Evolutionary conservation across 2,888 invertebrate genomes (phyloP), one percentile per base, ranked within the genome.

Genomic region (Ferdinandea cuprea): DNA sequence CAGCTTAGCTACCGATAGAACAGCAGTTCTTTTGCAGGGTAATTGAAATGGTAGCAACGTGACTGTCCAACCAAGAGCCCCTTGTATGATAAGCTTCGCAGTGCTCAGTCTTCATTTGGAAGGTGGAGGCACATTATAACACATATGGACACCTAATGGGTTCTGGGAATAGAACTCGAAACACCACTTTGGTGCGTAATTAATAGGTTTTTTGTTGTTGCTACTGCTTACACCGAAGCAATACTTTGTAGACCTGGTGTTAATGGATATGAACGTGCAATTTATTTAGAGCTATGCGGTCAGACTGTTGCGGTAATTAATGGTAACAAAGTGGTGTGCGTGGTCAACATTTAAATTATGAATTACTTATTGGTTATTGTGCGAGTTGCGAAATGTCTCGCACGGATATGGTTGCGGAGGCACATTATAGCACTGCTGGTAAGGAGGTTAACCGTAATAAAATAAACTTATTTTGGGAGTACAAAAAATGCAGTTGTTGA

Each of bases 121-220:
- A 52, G 65, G 65, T 59, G 63, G 65, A 71, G 76, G 65, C 58
- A 76, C 65, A 81, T 81, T 76, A 76, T 74, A 71, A 71, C 80
- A 65, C 65, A 81, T 76, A 71, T 65, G 76, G 81, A 35, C 37
- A 54, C 65, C 65, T 81, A 76, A 81, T 81, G 81, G 76, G 40
- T 63, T 46, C 74, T 42, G 28, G 25, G 54, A 13, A 69, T 69
- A 76, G 71, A 65, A 69, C 35, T 48, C 9, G 40, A 28, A 40
- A 25, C 74, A 73, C 48, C 68, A 21, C 66, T 72, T 56, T 52
- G 56, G 61, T 50, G 66, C 66, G 77, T 77, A 77, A 81, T 76
- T 81, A 71, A 71, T 74, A 52, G 65, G 25, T 65, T 61, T 58
- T n/a, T n/a, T n/a, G n/a, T n/a, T 66, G 65, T 28, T n/a, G 35